Conservation (phyloP, 1,140 invertebrate species). For the Reticulitermes speratus region DNA sequence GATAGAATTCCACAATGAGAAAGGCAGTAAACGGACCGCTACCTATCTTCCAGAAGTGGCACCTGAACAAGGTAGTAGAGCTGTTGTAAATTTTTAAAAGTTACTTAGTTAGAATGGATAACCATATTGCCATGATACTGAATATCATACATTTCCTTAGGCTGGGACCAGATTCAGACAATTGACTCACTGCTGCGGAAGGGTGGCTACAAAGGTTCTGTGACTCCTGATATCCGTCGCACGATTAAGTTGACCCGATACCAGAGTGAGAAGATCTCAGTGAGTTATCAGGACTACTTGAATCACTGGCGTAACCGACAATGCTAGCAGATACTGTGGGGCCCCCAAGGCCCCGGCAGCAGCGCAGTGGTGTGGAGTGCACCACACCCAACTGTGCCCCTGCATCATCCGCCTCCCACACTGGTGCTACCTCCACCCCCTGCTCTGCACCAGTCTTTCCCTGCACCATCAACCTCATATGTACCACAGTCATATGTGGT, state of each 20-base stretch:
- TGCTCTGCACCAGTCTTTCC: constrained; percentile 20
- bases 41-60: constrained; percentile 98
- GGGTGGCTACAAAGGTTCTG: constrained; percentile 90
- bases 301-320: constrained; percentile 57
- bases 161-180: constrained; percentile 96
- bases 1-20: constrained; percentile 96
- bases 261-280: constrained; percentile 83
- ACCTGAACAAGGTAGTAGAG: constrained; percentile 83
- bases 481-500: constrained; percentile 29
- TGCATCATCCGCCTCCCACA: constrained; percentile 18
- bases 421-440: constrained; percentile 26
- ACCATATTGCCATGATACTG: neutral
- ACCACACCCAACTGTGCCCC: constrained; percentile 23
- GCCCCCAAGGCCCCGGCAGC: constrained; percentile 34
- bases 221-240: constrained; percentile 83
- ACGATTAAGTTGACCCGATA: constrained; percentile 93
- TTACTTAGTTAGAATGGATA: neutral
- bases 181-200: constrained; percentile 97
- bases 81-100: neutral
- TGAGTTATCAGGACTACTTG: constrained; percentile 81
- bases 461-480: constrained; percentile 30
- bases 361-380: constrained; percentile 32
- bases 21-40: constrained; percentile 91
- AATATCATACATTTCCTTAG: constrained; percentile 52
- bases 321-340: constrained; percentile 57